Conservation (phyloP, 2,113 vertebrate genomes). For the Alectura lathami region DNA sequence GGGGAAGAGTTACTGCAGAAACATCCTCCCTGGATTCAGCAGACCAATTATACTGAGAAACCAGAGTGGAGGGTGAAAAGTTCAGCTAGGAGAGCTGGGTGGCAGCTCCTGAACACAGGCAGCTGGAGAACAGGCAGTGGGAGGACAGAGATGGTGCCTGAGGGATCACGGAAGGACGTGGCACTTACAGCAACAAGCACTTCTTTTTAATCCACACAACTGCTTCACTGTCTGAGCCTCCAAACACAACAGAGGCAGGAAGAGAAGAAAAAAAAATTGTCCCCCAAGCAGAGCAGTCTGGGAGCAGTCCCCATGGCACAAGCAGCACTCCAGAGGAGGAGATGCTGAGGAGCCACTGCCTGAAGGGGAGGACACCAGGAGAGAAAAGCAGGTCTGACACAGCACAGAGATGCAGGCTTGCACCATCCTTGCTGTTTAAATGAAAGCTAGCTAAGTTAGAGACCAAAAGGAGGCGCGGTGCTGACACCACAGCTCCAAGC, state of each 20-base stretch:
- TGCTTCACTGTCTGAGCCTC: not conserved
- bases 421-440: not conserved
- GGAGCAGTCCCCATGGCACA: not conserved
- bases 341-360: not conserved
- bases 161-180: not conserved
- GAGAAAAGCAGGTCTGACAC: not conserved
- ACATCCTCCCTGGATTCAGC: not conserved
- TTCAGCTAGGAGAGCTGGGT: not conserved
- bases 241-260: accelerated
- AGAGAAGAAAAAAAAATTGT: not conserved
- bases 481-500: not conserved
- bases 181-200: not conserved
- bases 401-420: not conserved
- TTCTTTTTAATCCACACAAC: not conserved
- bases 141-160: accelerated
- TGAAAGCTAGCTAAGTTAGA: not conserved
- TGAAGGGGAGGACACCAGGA: not conserved
- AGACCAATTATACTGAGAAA: not conserved
- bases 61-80: not conserved
- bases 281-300: not conserved
- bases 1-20: not conserved
- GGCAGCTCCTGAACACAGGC: not conserved
- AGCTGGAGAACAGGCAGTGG: not conserved
- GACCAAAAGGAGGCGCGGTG: not conserved
- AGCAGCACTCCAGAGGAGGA: not conserved